Conservation (phyloP, 2,888 invertebrate species). For the Mythimna vitellina region DNA sequence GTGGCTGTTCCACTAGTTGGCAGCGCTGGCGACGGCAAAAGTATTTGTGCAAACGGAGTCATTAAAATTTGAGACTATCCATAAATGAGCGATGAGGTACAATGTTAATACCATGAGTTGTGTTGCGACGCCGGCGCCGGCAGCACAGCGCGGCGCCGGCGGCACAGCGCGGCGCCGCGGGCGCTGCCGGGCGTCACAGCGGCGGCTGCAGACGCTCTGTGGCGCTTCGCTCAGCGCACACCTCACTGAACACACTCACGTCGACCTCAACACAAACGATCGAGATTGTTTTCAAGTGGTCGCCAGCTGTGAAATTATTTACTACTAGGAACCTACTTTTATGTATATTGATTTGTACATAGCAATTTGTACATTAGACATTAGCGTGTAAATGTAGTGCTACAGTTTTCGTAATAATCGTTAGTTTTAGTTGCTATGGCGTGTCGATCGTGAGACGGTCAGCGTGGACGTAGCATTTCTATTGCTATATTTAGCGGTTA, state of each 20-base stretch:
- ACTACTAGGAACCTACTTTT: conserved; percentile 43
- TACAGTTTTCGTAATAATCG: conserved; percentile 37
- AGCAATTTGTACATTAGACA: conserved; percentile 49
- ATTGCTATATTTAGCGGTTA: conserved; percentile 53
- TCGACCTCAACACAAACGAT: conserved; percentile 4
- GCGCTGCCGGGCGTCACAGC: too few species aligned
- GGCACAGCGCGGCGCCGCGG: too few species aligned
- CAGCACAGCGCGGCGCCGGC: too few species aligned
- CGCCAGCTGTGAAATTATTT: conserved; percentile 34
- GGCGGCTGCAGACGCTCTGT: too few species aligned
- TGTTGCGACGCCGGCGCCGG: background rate
- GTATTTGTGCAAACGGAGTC: background rate
- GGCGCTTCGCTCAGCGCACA: too few species aligned
- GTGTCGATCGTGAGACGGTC: conserved; percentile 54
- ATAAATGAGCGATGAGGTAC: background rate
- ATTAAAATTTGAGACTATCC: background rate
- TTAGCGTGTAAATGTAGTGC: conserved; percentile 51
- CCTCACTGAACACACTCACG: background rate
- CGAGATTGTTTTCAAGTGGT: conserved; percentile 21
- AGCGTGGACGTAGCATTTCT: conserved; percentile 39
- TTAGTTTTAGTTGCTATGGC: conserved; percentile 31
- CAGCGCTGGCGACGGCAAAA: background rate
- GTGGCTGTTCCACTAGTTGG: conserved; percentile 2
- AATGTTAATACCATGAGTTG: background rate
- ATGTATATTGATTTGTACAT: conserved; percentile 57